Conservation (phyloP, 2,113 vertebrate species). For the Gnathonemus echidnorhynchus region DNA sequence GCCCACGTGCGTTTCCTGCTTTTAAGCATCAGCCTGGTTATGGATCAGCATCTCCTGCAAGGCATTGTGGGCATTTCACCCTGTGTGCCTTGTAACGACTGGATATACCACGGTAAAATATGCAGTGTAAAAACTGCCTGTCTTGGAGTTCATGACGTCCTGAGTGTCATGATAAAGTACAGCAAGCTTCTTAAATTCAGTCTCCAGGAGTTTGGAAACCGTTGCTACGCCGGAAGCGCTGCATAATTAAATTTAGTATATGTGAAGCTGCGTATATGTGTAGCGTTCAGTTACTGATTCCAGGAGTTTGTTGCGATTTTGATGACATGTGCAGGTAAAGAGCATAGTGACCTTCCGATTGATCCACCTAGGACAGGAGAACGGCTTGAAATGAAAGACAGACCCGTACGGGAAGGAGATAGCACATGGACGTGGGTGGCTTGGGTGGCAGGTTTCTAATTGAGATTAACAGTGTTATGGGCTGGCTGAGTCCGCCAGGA, state of each 20-base stretch:
- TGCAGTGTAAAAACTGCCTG: not conserved
- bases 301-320: not conserved
- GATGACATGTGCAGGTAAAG: not conserved
- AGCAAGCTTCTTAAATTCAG: not conserved
- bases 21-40: not conserved
- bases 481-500: not conserved
- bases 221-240: not conserved
- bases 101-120: not conserved
- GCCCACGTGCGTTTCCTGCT: not conserved
- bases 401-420: not conserved
- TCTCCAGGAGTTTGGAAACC: not conserved
- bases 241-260: not conserved
- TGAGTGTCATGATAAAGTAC: not conserved
- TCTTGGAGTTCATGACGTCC: not conserved
- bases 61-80: not conserved
- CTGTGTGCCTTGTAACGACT: not conserved
- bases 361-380: not conserved
- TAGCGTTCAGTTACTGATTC: not conserved
- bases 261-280: not conserved
- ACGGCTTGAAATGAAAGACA: not conserved
- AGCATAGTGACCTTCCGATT: not conserved
- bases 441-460: not conserved
- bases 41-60: not conserved
- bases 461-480: not conserved
- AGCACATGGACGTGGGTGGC: not conserved